Conservation (phyloP, 2,888 invertebrate genomes). For the Cryptophagus acutangulus region DNA sequence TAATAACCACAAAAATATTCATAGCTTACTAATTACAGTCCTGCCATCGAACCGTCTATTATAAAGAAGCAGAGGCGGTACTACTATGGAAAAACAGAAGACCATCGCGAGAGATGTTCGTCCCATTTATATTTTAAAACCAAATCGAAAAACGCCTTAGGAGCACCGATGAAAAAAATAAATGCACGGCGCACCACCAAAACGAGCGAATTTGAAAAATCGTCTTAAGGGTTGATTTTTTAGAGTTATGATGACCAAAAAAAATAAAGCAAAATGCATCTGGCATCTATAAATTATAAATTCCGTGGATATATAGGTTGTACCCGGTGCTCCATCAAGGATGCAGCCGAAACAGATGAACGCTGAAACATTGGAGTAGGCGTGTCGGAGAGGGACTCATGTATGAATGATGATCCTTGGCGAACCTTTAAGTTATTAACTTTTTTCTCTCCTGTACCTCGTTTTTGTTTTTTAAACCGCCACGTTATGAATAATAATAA, state of each 20-base stretch:
- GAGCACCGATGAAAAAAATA: not conserved
- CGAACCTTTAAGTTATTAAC: constrained; percentile 21
- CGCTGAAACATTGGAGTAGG: constrained; percentile 16
- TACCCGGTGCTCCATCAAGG: constrained; percentile 2
- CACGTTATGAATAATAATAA: too few relatives aligned
- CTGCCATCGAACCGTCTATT: constrained; percentile 44
- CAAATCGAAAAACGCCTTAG: not conserved
- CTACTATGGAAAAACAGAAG: constrained; percentile 19
- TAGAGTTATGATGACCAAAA: too few relatives aligned
- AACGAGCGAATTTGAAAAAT: not conserved
- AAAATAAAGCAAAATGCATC: too few relatives aligned
- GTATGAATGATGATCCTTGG: constrained; percentile 24
- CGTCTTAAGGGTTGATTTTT: not conserved
- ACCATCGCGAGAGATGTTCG: not conserved
- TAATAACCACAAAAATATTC: constrained; percentile 43
- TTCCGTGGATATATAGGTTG: too few relatives aligned
- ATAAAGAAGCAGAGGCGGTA: constrained; percentile 46
- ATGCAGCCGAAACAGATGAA: constrained; percentile 18
- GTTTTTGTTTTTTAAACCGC: too few relatives aligned
- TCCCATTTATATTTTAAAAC: constrained; percentile 3
- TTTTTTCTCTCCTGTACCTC: too few relatives aligned
- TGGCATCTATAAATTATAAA: too few relatives aligned
- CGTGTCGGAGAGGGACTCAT: constrained; percentile 14
- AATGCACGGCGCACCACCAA: not conserved
- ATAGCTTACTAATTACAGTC: constrained; percentile 43